Percentiles rank a stretch among this genome's conserved stretches.
These are phyloP conservation scores for Eurystomus gularis DNA, from an alignment of 2,113 vertebrate genomes.

Conservation along the genomic window DNA sequence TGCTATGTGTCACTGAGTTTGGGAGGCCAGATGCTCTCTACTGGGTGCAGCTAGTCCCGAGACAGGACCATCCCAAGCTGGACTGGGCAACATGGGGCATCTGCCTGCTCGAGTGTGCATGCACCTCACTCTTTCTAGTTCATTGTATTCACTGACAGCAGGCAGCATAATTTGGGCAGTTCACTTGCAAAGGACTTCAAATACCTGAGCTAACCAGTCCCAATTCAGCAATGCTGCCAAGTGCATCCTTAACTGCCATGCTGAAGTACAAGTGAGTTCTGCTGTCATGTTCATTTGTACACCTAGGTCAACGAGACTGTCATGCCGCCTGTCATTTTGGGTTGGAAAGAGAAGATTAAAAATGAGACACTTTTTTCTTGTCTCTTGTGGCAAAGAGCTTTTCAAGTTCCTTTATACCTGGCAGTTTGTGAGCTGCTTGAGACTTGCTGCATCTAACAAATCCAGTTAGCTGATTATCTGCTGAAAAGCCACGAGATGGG, in stretches of 20 bases:
- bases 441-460: neutral
- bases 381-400: neutral
- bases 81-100: neutral
- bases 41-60: neutral
- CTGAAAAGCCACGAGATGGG: neutral
- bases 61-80: neutral
- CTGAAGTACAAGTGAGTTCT: neutral
- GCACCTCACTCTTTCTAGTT: neutral
- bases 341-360: neutral
- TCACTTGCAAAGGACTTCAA: neutral
- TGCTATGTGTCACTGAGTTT: neutral
- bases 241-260: neutral
- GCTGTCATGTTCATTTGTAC: neutral
- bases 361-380: neutral
- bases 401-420: neutral
- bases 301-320: neutral
- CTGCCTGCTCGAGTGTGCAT: fast-evolving
- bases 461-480: neutral
- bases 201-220: neutral
- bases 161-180: neutral
- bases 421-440: neutral
- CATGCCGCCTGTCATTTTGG: neutral
- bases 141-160: neutral
- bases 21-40: neutral
- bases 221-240: neutral